phyloP scores from a whole-genome alignment of 2,888 invertebrate species.

The Eledone cirrhosa region DNA sequence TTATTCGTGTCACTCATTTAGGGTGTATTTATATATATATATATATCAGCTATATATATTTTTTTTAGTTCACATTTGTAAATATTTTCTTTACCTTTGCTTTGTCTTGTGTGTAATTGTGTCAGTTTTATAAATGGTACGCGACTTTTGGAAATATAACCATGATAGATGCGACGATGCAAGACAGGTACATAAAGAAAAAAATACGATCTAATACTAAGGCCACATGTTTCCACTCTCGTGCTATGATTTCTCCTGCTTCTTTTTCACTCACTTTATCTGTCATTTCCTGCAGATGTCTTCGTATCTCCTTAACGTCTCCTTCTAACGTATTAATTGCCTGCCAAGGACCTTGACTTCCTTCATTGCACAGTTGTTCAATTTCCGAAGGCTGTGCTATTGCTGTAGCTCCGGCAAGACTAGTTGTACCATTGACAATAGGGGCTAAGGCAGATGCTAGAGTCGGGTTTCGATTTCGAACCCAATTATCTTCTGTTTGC shows the following conservation, averaged over 20 bases:
- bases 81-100: neutral
- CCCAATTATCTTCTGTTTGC: conserved; percentile 45
- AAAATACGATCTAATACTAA: conserved; percentile 64
- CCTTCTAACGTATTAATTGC: conserved; percentile 47
- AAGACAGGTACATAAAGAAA: conserved; percentile 62
- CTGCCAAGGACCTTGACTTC: conserved; percentile 28
- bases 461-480: neutral
- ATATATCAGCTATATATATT: neutral
- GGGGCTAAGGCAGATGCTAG: conserved; percentile 34
- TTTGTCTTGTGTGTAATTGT: neutral
- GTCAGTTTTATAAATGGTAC: conserved; percentile 19
- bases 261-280: conserved; percentile 55
- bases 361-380: neutral
- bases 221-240: conserved; percentile 64
- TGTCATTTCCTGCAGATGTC: conserved; percentile 50
- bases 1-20: neutral
- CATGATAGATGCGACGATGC: conserved; percentile 59
- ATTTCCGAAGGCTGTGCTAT: neutral
- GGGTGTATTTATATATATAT: neutral
- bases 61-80: neutral
- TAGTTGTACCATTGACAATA: conserved; percentile 5
- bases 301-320: conserved; percentile 61
- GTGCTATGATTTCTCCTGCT: conserved; percentile 51
- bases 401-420: neutral
- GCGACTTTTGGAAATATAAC: conserved; percentile 54